phyloP scores from a whole-genome alignment of 2,888 invertebrate genomes.

The Didymodactylos carnosus region DNA sequence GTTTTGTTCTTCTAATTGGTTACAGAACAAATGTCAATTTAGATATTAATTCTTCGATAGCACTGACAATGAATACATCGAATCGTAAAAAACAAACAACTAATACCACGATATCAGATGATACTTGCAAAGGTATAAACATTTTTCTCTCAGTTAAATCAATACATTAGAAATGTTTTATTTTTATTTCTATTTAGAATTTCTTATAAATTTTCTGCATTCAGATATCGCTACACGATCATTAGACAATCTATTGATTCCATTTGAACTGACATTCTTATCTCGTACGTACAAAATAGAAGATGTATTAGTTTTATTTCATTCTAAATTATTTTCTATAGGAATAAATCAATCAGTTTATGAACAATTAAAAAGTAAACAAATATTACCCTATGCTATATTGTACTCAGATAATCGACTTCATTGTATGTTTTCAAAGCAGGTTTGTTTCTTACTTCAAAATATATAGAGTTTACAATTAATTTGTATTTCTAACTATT shows the following conservation, averaged over 20 bases:
- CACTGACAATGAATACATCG: neutral
- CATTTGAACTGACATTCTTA: neutral
- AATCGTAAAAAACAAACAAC: no score
- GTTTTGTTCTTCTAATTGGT: neutral
- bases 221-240: neutral
- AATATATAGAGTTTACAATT: no score
- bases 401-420: neutral
- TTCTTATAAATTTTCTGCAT: neutral
- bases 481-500: no score
- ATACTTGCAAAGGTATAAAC: no score
- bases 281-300: neutral
- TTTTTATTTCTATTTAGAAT: no score
- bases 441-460: no score
- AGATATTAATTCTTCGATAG: neutral
- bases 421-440: neutral
- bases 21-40: neutral
- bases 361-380: neutral
- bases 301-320: neutral
- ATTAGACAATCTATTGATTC: neutral
- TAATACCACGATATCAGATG: no score
- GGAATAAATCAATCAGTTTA: neutral
- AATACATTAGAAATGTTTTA: no score
- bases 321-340: neutral
- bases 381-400: neutral
- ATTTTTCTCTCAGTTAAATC: no score